Evolutionary conservation across 2,888 invertebrate genomes (phyloP).

Genomic region (Chymomyza caudatula): DNA sequence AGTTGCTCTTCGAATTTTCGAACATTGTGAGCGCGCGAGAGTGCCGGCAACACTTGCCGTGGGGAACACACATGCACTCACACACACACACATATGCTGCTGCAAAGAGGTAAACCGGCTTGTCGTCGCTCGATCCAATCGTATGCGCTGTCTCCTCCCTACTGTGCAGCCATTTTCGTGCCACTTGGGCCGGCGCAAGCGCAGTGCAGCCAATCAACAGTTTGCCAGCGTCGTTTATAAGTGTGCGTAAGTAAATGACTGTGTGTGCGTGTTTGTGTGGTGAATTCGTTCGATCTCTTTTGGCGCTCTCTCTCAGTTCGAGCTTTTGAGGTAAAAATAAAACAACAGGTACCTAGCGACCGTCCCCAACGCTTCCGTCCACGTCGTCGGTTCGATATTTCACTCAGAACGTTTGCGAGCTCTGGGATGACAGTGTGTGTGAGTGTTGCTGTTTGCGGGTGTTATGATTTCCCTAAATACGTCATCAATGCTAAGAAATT

Average conservation of each 20-base stretch:
- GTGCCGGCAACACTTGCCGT: constrained; percentile 13
- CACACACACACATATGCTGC: too few species aligned
- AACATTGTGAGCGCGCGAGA: constrained; percentile 29
- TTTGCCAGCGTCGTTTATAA: constrained; percentile 63
- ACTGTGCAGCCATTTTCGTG: constrained; percentile 77
- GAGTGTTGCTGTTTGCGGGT: constrained; percentile 35
- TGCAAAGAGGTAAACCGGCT: constrained; percentile 20
- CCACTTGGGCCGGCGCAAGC: constrained; percentile 76
- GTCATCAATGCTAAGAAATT: constrained; percentile 45
- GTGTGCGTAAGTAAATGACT: not conserved
- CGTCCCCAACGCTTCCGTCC: constrained; percentile 27
- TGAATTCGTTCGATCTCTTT: constrained; percentile 35
- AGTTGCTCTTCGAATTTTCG: constrained; percentile 19
- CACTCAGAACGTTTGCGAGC: not conserved
- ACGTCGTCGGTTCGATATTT: not conserved
- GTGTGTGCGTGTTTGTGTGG: constrained; percentile 18
- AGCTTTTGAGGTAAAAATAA: constrained; percentile 59
- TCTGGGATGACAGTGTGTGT: not conserved
- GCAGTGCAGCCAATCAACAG: constrained; percentile 77
- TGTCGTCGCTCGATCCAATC: constrained; percentile 64
- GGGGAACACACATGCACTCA: constrained; percentile 33
- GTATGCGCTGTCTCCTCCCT: constrained; percentile 74
- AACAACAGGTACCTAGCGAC: constrained; percentile 59
- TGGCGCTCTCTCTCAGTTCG: constrained; percentile 20
- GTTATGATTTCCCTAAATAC: constrained; percentile 72